phyloP scores from a whole-genome alignment of 30 jellyfish, hydroid and myxozoan species.

The Nemopilema nomurai region DNA sequence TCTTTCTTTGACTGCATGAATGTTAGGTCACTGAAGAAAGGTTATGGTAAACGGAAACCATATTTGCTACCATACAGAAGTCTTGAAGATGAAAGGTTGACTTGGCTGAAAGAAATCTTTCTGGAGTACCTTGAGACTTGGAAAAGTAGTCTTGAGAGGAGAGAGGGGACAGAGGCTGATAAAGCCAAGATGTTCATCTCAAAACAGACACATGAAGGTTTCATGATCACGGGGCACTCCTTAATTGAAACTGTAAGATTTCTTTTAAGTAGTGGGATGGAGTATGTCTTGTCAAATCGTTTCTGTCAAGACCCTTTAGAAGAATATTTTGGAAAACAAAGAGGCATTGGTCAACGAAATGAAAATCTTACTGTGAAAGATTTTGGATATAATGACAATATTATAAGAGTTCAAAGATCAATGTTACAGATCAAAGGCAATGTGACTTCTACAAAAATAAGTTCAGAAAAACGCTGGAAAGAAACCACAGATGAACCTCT shows the following conservation, averaged over 20 bases:
- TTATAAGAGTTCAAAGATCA: too few species aligned
- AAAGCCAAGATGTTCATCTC: constrained; percentile 28
- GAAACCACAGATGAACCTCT: too few species aligned
- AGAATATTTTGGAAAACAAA: constrained; percentile 15
- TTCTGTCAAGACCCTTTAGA: too few species aligned
- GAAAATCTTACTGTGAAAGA: background rate
- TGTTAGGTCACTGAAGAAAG: constrained; percentile 35
- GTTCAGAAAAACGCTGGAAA: too few species aligned
- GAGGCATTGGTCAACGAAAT: constrained; percentile 1
- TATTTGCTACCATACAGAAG: constrained; percentile 18
- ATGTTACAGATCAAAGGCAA: too few species aligned
- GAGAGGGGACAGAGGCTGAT: constrained; percentile 1
- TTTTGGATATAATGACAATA: constrained; percentile 37
- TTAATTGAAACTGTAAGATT: background rate
- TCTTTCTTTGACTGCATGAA: constrained; percentile 43
- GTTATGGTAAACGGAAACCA: background rate
- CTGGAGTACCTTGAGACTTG: constrained; percentile 14
- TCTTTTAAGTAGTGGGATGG: background rate
- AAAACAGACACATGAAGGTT: constrained; percentile 45
- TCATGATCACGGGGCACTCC: background rate
- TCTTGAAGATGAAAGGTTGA: constrained; percentile 12
- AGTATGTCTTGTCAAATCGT: constrained; percentile 1
- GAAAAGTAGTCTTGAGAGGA: constrained; percentile 16
- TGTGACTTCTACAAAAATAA: too few species aligned
- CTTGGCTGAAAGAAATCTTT: constrained; percentile 25